These are phyloP conservation scores for Enteromius fasciolatus DNA, from an alignment of 2,797 vertebrate genomes.

Conservation along the genomic window DNA sequence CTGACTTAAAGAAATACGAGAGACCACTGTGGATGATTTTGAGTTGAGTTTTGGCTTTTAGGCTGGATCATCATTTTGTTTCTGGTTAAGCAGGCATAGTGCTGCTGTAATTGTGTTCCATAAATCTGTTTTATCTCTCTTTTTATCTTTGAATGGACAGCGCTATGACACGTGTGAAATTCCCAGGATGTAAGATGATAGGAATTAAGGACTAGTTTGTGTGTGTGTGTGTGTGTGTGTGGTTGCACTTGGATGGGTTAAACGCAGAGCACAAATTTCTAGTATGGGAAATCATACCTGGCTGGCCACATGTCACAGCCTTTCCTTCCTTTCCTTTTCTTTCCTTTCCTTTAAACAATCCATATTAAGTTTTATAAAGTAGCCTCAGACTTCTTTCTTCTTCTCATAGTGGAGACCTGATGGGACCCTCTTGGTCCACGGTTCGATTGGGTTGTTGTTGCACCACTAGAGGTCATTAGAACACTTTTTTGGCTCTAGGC, in stretches of 20 bases:
- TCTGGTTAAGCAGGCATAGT: slow-evolving; percentile 12
- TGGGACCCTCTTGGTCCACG: background rate
- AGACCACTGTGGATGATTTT: background rate
- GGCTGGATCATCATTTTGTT: background rate
- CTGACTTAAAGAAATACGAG: background rate
- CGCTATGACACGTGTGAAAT: slow-evolving; percentile 27
- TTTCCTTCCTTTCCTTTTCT: no score
- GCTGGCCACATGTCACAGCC: no score
- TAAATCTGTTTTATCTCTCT: slow-evolving; percentile 10
- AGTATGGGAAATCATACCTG: no score
- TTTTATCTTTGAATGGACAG: slow-evolving; percentile 8
- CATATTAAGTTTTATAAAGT: slow-evolving; percentile 53
- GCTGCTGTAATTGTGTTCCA: slow-evolving; percentile 17
- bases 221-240: no score
- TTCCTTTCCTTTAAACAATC: no score
- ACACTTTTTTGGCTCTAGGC: background rate
- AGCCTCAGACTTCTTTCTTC: background rate
- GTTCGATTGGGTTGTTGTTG: background rate
- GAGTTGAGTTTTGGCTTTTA: background rate
- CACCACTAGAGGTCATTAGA: slow-evolving; percentile 57
- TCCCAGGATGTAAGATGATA: slow-evolving; percentile 72
- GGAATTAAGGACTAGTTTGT: slow-evolving; percentile 64
- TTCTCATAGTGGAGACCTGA: background rate
- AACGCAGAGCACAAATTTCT: no score
- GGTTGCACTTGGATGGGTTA: no score